phyloP scores from a whole-genome alignment of 23 tunicate species.

The Oikopleura vanhoeffeni region DNA sequence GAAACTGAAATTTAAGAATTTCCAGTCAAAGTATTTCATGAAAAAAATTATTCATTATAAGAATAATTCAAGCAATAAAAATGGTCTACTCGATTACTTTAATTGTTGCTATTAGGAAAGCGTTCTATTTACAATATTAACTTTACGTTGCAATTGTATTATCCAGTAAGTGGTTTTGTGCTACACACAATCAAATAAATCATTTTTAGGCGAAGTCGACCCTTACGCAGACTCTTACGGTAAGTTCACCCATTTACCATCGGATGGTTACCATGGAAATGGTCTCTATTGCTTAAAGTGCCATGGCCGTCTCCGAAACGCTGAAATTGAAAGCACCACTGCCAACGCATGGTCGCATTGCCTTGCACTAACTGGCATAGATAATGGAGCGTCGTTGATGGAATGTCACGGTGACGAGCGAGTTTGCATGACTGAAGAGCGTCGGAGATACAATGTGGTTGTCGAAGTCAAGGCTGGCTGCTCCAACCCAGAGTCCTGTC shows the following conservation, averaged over 20 bases:
- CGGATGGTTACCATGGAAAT: not conserved
- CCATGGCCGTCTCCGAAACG: not conserved
- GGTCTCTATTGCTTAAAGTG: not conserved
- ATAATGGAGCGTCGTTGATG: not conserved
- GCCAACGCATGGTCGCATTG: not conserved
- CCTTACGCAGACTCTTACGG: not conserved
- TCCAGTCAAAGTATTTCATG: not conserved
- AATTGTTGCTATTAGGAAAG: not conserved
- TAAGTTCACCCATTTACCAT: not conserved
- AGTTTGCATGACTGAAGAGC: not conserved
- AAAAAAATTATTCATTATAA: not conserved
- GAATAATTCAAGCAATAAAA: not conserved
- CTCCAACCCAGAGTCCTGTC: not conserved
- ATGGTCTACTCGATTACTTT: not conserved
- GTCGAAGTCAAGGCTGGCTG: not conserved
- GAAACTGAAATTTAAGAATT: too few relatives aligned
- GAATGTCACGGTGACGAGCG: constrained; percentile 6
- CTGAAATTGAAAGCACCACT: not conserved
- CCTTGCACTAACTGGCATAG: not conserved
- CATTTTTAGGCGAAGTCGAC: too few relatives aligned
- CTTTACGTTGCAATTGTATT: too few relatives aligned
- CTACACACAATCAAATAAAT: too few relatives aligned
- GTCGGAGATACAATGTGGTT: not conserved
- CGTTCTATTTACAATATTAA: too few relatives aligned
- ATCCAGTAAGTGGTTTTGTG: not conserved